Conservation (phyloP, 1,140 invertebrate species). For the Lasioglossum baleicum region DNA sequence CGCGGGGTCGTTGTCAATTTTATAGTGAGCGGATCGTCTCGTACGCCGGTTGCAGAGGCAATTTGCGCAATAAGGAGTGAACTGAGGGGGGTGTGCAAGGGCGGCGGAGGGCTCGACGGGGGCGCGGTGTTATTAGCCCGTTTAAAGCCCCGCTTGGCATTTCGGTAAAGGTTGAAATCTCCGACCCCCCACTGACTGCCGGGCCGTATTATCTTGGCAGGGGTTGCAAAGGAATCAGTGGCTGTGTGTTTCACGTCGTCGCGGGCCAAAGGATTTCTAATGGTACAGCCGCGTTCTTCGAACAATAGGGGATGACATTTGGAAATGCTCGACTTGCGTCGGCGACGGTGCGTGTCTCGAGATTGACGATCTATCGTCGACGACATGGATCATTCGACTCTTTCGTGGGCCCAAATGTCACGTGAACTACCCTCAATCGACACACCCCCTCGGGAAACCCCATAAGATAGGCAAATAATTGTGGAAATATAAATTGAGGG, state of each 20-base stretch:
- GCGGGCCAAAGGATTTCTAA: conserved; percentile 38
- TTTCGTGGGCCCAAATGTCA: too few species aligned
- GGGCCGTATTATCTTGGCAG: conserved; percentile 62
- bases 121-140: conserved; percentile 69
- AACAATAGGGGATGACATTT: conserved; percentile 75
- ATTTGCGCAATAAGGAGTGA: conserved; percentile 56
- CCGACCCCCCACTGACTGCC: conserved; percentile 54
- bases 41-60: conserved; percentile 34
- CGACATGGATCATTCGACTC: too few species aligned
- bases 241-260: conserved; percentile 36
- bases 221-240: conserved; percentile 48
- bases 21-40: conserved; percentile 10
- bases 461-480: too few species aligned
- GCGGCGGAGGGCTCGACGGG: conserved; percentile 29
- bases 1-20: conserved; percentile 45
- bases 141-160: conserved; percentile 76
- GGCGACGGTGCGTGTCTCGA: too few species aligned
- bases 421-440: too few species aligned
- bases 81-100: conserved; percentile 21
- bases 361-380: too few species aligned
- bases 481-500: too few species aligned
- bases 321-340: neutral
- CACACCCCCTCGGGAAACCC: too few species aligned
- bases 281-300: conserved; percentile 47
- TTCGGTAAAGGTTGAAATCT: conserved; percentile 75